Evolutionary conservation across 92 coral and sea anemone species (phyloP).

Genomic region (Palythoa grandiflora): DNA sequence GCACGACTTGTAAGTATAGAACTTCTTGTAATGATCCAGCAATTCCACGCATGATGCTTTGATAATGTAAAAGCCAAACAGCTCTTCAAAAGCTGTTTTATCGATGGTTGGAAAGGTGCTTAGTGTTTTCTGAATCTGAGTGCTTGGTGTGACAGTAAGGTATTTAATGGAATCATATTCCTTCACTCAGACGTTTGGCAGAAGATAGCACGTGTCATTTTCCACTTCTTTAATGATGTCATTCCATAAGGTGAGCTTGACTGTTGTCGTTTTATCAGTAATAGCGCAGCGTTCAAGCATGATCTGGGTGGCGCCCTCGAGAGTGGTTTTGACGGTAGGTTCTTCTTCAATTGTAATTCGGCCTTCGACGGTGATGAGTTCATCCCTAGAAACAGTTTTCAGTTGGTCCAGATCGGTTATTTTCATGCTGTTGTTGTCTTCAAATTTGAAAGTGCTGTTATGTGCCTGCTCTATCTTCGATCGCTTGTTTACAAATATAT

Average conservation of each 20-base stretch:
- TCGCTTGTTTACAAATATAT: slow-evolving; percentile 43
- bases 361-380: slow-evolving; percentile 38
- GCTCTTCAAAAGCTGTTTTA: slow-evolving; percentile 35
- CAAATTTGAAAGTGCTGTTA: slow-evolving; percentile 30
- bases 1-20: slow-evolving; percentile 42
- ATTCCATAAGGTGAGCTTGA: slow-evolving; percentile 54
- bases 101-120: slow-evolving; percentile 40
- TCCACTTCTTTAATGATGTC: slow-evolving; percentile 37
- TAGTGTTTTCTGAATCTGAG: not conserved
- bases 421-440: slow-evolving; percentile 6
- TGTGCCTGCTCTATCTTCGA: slow-evolving; percentile 46
- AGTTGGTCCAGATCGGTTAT: slow-evolving; percentile 36
- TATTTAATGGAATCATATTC: slow-evolving; percentile 38
- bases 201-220: slow-evolving; percentile 29
- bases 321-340: slow-evolving; percentile 3
- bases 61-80: slow-evolving; percentile 40
- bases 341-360: slow-evolving; percentile 35
- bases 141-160: slow-evolving; percentile 47
- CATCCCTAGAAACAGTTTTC: not conserved
- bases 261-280: slow-evolving; percentile 45
- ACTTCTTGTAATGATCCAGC: slow-evolving; percentile 48
- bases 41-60: slow-evolving; percentile 27
- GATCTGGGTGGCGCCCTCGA: slow-evolving; percentile 19
- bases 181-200: slow-evolving; percentile 45
- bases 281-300: slow-evolving; percentile 48